A percentile compares a stretch with the other conserved stretches of the same genome.
Evolutionary conservation across 2,797 vertebrate species (phyloP).

Genomic region (Taenioides sp.): DNA sequence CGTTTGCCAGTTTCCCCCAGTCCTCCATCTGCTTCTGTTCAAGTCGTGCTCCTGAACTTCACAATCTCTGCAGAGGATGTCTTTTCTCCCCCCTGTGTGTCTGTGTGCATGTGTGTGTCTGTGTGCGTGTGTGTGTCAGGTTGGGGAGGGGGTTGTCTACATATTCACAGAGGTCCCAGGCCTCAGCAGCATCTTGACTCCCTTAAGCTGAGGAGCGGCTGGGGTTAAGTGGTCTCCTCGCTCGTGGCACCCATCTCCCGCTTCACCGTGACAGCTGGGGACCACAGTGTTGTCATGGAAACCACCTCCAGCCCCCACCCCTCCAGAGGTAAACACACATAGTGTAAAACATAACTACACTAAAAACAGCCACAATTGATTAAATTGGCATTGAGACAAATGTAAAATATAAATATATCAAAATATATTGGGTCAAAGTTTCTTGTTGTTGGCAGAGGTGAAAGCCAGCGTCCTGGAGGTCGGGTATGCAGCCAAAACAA

Average conservation of each 20-base stretch:
- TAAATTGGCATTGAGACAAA: background rate
- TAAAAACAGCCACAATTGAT: background rate
- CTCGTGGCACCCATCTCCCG: slow-evolving; percentile 79
- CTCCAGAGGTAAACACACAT: slow-evolving; percentile 64
- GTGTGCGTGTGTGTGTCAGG: slow-evolving; percentile 70
- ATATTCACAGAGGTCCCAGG: slow-evolving; percentile 79
- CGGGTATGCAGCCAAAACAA: too few species aligned
- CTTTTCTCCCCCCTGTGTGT: slow-evolving; percentile 32
- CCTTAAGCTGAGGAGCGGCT: slow-evolving; percentile 81
- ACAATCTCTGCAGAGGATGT: slow-evolving; percentile 52
- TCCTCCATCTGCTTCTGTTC: slow-evolving; percentile 57
- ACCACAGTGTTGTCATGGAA: slow-evolving; percentile 79
- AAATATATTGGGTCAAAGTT: too few species aligned
- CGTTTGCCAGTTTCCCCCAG: slow-evolving; percentile 56
- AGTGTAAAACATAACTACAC: background rate
- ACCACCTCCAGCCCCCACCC: slow-evolving; percentile 66
- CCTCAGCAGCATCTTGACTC: slow-evolving; percentile 81
- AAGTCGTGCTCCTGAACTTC: slow-evolving; percentile 60
- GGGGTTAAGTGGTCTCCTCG: slow-evolving; percentile 83
- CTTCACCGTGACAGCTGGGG: slow-evolving; percentile 79
- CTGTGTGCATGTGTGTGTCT: slow-evolving; percentile 61
- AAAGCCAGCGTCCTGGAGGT: too few species aligned
- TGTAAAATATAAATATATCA: too few species aligned
- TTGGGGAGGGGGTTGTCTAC: slow-evolving; percentile 66
- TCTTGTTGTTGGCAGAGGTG: too few species aligned